Percentiles rank a stretch among this genome's conserved stretches.
Evolutionary conservation across 2,888 invertebrate genomes (phyloP).

Genomic region (Trichopria drosophilae): DNA sequence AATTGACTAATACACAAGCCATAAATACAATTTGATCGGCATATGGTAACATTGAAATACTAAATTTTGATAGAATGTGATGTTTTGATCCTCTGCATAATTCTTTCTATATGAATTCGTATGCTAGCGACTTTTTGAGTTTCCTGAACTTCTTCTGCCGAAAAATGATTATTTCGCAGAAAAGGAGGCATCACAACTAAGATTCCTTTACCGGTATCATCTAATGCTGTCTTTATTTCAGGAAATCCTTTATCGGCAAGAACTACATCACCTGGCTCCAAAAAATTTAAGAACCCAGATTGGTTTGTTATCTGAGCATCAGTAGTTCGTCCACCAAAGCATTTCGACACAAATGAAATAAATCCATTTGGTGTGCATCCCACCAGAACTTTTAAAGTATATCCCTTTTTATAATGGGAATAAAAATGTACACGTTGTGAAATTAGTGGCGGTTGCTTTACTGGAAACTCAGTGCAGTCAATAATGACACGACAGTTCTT

Average conservation of each 20-base stretch:
- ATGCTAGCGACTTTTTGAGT: constrained; percentile 21
- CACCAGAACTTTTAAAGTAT: constrained; percentile 32
- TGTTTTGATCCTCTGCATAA: constrained; percentile 14
- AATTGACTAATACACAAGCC: constrained; percentile 21
- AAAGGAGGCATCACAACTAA: constrained; percentile 29
- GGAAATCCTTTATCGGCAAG: constrained; percentile 32
- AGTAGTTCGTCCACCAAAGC: constrained; percentile 23
- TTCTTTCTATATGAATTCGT: constrained; percentile 13
- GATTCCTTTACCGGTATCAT: constrained; percentile 7
- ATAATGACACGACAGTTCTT: constrained; percentile 28
- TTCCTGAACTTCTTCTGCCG: constrained; percentile 17
- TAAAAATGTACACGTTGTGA: constrained; percentile 16
- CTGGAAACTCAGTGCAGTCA: constrained; percentile 28
- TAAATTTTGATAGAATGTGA: constrained; percentile 15
- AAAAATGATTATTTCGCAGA: constrained; percentile 8
- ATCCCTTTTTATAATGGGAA: constrained; percentile 29
- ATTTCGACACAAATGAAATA: constrained; percentile 29
- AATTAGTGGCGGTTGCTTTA: constrained; percentile 19
- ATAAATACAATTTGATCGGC: constrained; percentile 16
- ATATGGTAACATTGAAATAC: constrained; percentile 1
- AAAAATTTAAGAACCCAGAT: constrained; percentile 17
- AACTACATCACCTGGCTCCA: constrained; percentile 24
- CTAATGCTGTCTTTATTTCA: constrained; percentile 3
- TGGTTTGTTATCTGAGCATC: constrained; percentile 26
- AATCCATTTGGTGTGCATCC: constrained; percentile 35